Percentiles rank a stretch among this genome's conserved stretches.
Conservation (phyloP, 2,888 invertebrate genomes). For the Pantelozetes paolii region DNA sequence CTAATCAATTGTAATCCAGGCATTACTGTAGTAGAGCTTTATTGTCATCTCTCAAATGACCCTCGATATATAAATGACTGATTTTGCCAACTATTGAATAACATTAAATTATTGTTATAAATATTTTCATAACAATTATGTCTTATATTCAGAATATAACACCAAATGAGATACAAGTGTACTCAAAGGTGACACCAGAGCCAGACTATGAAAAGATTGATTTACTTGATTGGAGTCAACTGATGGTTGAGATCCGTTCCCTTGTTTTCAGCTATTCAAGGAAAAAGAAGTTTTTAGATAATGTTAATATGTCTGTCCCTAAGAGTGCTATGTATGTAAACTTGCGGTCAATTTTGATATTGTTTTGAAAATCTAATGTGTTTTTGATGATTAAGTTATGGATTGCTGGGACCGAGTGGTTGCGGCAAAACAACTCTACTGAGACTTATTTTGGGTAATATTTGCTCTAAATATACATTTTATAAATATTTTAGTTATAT, state of each 20-base stretch:
- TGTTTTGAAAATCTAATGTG: not conserved
- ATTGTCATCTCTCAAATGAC: too few species aligned
- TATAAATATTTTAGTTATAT: too few species aligned
- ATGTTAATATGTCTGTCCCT: not conserved
- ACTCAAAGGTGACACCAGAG: not conserved
- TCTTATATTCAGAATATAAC: too few species aligned
- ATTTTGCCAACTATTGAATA: too few species aligned
- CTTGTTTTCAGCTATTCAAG: not conserved
- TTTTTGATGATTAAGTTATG: conserved; percentile 1
- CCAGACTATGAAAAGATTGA: not conserved
- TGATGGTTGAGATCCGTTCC: not conserved
- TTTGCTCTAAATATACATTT: too few species aligned
- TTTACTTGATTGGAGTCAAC: not conserved
- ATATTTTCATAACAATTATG: too few species aligned
- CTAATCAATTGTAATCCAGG: too few species aligned
- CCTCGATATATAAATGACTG: too few species aligned
- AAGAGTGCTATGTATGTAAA: conserved; percentile 18
- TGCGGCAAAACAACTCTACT: conserved; percentile 91
- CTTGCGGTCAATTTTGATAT: not conserved
- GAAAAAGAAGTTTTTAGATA: not conserved
- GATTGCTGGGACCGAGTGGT: conserved; percentile 65
- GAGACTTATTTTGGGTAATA: conserved; percentile 69
- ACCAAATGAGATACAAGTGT: not conserved
- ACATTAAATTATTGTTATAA: too few species aligned
- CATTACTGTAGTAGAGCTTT: too few species aligned